phyloP scores from a whole-genome alignment of 2,888 invertebrate genomes.

The Bombylius discolor region DNA sequence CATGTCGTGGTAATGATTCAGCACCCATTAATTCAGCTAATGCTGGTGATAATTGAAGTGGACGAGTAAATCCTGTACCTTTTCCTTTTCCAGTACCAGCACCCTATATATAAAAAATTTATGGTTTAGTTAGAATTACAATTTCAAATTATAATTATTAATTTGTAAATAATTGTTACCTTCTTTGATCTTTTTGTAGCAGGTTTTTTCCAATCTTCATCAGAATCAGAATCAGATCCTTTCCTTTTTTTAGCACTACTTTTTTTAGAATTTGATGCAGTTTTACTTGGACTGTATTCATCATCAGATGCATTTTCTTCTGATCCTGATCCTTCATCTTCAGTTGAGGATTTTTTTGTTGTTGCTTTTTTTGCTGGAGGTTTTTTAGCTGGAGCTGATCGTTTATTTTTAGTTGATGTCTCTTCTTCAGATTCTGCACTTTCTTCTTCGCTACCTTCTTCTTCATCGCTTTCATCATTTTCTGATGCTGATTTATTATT shows the following conservation, averaged over 20 bases:
- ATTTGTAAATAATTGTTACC: constrained; percentile 2
- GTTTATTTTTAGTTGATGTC: constrained; percentile 29
- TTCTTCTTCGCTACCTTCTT: constrained; percentile 28
- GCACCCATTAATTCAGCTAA: constrained; percentile 68
- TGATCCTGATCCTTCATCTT: constrained; percentile 31
- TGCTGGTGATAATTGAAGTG: constrained; percentile 72
- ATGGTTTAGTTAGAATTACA: not conserved
- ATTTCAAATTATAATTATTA: not conserved
- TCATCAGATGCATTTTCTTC: constrained; percentile 42
- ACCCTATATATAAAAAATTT: not conserved
- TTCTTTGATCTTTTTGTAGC: constrained; percentile 33
- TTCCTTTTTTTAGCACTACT: constrained; percentile 33
- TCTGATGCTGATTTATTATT: constrained; percentile 22
- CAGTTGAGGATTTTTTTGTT: constrained; percentile 19
- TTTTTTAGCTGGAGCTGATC: constrained; percentile 38
- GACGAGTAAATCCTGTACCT: constrained; percentile 70
- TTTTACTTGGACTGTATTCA: constrained; percentile 42
- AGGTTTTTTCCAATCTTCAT: constrained; percentile 55
- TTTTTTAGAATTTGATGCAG: constrained; percentile 34
- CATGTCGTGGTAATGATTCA: constrained; percentile 72
- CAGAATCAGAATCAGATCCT: constrained; percentile 53
- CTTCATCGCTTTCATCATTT: constrained; percentile 19
- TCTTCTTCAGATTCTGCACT: constrained; percentile 7
- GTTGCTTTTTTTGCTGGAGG: constrained; percentile 12
- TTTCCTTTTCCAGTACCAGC: constrained; percentile 38